Conservation (phyloP, 2,113 vertebrate genomes). For the Onychostruthus taczanowskii region DNA sequence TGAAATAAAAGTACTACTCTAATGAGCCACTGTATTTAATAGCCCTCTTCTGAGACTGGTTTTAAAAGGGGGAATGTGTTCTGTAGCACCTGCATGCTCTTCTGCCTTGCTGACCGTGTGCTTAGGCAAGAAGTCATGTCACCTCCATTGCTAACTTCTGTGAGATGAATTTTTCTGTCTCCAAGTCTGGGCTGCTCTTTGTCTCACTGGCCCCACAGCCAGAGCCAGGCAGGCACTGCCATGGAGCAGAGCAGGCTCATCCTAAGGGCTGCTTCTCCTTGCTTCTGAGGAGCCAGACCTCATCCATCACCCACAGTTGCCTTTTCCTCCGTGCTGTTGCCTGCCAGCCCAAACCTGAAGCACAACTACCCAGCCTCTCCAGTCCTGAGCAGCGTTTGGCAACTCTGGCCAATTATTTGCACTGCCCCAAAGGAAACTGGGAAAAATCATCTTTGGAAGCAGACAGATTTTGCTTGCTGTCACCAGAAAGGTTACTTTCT, state of each 20-base stretch:
- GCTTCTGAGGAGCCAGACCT: background rate
- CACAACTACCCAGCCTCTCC: background rate
- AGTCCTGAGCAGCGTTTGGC: background rate
- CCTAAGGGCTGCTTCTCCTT: background rate
- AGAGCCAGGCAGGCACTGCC: background rate
- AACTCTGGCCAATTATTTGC: conserved; percentile 37
- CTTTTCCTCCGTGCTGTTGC: background rate
- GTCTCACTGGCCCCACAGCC: background rate
- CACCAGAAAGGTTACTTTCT: conserved; percentile 46
- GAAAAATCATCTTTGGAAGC: background rate
- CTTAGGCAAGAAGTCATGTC: background rate
- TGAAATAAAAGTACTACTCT: background rate
- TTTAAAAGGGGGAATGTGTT: background rate
- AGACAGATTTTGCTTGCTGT: conserved; percentile 5
- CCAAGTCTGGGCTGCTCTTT: background rate
- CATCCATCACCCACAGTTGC: background rate
- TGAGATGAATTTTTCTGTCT: background rate
- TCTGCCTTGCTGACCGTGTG: background rate
- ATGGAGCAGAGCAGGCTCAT: background rate
- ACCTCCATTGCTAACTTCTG: background rate
- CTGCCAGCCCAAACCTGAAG: background rate
- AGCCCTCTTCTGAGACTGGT: background rate
- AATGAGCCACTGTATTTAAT: background rate
- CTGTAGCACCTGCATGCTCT: background rate
- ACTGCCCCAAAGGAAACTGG: background rate